Base-by-base conservation (phyloP, 2,113 vertebrate genomes). In the Scomber scombrus region DNA sequence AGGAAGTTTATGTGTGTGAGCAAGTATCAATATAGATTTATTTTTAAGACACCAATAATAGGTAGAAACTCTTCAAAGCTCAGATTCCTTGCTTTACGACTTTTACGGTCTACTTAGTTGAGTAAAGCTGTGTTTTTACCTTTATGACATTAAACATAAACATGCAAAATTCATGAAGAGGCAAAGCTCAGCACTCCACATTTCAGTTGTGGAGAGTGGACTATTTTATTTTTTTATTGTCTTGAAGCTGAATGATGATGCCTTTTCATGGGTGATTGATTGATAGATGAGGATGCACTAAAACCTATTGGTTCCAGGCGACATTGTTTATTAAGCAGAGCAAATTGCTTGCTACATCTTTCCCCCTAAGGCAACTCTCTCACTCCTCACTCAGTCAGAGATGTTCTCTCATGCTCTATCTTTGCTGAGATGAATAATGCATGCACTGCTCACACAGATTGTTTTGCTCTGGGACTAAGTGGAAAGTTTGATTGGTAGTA, bases 261-360 rank as follows among this genome's bases (percentile, higher is more conserved):
- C 55, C 40, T 66, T 67, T 63, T 47, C 78, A 31, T 63, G 58
- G 74, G 19, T 73, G 85, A 89, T 75, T 87, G 87, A 89, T 75
- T 87, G 87, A 89, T 83, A 64, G 78, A 87, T 84, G 69, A 58
- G 50, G 68, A 69, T 67, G 34, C 68, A 56, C 66, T 54, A 51
- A 64, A 85, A 79, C 73, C 57, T 85, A 73, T 85, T 88, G 82
- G 73, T 81, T 91, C 66, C 61, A 56, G 76, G 80, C 77, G 21
- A 78, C 86, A 82, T 83, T 90, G 88, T 92, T 88, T 90, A 91
- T 90, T 90, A 89, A 90, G 84, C 82, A 90, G 75, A 90, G 90
- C 87, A 92, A 92, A 92, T 91, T 85, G 78, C 78, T 81, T 84
- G 82, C 78, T 80, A 70, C 84, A 89, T 85, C 61, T 85, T 71